Evolutionary conservation across 2,113 vertebrate genomes (phyloP), one percentile per base, ranked within the genome.

Genomic region (Petroica traversi): DNA sequence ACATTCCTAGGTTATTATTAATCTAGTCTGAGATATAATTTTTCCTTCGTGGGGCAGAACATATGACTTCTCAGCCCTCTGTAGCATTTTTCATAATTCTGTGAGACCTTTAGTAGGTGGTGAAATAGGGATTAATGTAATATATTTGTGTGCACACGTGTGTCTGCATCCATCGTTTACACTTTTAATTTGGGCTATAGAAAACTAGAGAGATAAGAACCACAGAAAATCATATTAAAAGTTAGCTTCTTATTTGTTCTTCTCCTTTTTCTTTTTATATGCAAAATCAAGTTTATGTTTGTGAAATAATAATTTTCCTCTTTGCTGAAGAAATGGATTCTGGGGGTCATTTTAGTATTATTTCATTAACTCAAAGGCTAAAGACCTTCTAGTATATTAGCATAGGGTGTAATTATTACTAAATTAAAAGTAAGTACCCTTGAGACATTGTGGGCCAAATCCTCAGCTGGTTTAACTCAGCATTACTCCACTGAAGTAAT

Each of bases 381-480:
- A 95, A 93, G 78, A 93, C 89, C 46, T 95, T 89, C 57, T 73
- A 83, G 71, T 82, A 15, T 85, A 89, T 96, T 95, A 95, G 49
- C 55, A 78, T 54, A 94, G 87, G 43, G 78, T 88, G 48, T 93
- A 96, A 96, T 96, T 94, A 93, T 94, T 95, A 88, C 81, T 73
- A 77, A 95, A 96, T 96, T 96, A 88, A 96, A 92, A 97, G 77
- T 76, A 95, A 95, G 95, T 40, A 85, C 95, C 80, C 91, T 96
- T 89, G 93, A 97, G 85, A 92, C 93, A 83, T 31, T 69, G 55
- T 88, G 95, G 95, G 92, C 87, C 94, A 93, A 95, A 97, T 91
- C 81, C 94, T 96, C 78, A 69, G 77, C 58, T 92, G 85, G 46
- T 79, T 89, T 79, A 89, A 83, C 85, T 93, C 67, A 19, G 43